phyloP scores from a whole-genome alignment of 2,797 vertebrate species.

The Labroides dimidiatus region DNA sequence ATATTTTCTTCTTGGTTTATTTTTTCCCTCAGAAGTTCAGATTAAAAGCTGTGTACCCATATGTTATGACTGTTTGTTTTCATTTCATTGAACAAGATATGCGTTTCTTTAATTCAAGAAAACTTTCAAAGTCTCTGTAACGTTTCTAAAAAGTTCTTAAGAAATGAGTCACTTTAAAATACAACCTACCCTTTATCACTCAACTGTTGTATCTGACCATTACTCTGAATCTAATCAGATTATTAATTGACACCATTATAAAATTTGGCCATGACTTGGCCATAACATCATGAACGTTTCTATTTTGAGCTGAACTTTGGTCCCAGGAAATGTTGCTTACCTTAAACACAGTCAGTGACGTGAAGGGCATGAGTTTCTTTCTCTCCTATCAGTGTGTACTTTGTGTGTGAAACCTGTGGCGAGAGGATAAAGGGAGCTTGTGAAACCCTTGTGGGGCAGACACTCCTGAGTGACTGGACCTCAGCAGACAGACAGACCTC shows the following conservation, averaged over 20 bases:
- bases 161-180: not conserved
- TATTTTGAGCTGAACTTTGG: constrained; percentile 54
- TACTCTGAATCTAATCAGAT: not conserved
- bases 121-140: not conserved
- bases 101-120: not conserved
- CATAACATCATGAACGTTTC: constrained; percentile 16
- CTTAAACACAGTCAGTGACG: constrained; percentile 34
- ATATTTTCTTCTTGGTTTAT: constrained; percentile 33
- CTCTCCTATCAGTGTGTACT: constrained; percentile 11
- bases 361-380: constrained; percentile 21
- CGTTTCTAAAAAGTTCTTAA: not conserved
- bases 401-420: constrained; percentile 22
- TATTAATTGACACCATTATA: not conserved
- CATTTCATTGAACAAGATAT: not conserved
- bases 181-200: not conserved
- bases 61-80: constrained; percentile 15
- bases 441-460: constrained; percentile 20
- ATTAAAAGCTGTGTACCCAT: constrained; percentile 47
- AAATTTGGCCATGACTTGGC: not conserved
- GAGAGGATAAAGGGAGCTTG: constrained; percentile 61
- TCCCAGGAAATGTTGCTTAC: constrained; percentile 43
- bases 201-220: constrained; percentile 6
- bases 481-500: constrained; percentile 23
- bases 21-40: constrained; percentile 24
- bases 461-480: constrained; percentile 60